These are phyloP conservation scores for Micronycteris hirsuta DNA, from an alignment of 2,113 vertebrate genomes.

Conservation along the genomic window DNA sequence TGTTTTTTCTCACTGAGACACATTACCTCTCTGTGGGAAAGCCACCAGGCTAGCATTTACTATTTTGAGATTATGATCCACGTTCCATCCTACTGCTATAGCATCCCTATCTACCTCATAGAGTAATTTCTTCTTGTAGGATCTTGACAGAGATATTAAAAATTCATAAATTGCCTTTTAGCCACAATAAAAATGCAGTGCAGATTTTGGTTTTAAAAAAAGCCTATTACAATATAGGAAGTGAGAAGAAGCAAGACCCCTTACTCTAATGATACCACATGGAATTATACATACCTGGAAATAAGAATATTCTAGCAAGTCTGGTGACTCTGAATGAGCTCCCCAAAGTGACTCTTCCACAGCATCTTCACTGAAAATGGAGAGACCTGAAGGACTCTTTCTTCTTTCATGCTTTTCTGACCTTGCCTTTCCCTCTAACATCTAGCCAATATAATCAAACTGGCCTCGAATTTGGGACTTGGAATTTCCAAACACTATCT, in stretches of 20 bases:
- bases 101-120: not conserved
- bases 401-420: not conserved
- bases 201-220: not conserved
- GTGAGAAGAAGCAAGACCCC: not conserved
- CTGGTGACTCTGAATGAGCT: not conserved
- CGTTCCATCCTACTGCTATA: slow-evolving; percentile 11
- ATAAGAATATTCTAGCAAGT: not conserved
- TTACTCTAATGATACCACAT: not conserved
- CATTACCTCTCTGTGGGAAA: slow-evolving; percentile 42
- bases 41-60: slow-evolving; percentile 44
- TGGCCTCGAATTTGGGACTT: not conserved
- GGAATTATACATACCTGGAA: not conserved
- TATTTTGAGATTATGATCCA: slow-evolving; percentile 59
- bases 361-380: not conserved
- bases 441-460: not conserved
- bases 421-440: not conserved
- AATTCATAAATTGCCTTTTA: slow-evolving; percentile 62
- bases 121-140: slow-evolving; percentile 58
- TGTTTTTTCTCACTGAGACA: slow-evolving; percentile 8
- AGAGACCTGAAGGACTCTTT: not conserved
- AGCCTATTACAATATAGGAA: not conserved
- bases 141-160: slow-evolving; percentile 64
- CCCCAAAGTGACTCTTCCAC: not conserved
- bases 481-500: not conserved
- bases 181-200: slow-evolving; percentile 2